These are phyloP conservation scores for Falco peregrinus DNA, from an alignment of 2,797 vertebrate species.

Conservation along the genomic window DNA sequence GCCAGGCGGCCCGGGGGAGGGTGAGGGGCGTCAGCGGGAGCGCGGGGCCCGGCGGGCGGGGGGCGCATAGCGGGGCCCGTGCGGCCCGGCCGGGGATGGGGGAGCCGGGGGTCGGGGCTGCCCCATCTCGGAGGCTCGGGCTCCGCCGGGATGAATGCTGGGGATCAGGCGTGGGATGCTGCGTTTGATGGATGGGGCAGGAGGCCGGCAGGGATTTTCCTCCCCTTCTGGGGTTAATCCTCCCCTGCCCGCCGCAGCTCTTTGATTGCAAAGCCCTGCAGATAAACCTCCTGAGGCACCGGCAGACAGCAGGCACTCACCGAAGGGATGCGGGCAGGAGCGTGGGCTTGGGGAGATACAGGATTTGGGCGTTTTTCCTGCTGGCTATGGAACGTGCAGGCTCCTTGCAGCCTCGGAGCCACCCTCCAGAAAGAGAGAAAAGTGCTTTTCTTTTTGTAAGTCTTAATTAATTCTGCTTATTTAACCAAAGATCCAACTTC, in stretches of 20 bases:
- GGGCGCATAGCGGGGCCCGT: neutral
- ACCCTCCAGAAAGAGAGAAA: neutral
- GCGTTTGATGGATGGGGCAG: constrained; percentile 59
- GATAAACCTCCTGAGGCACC: constrained; percentile 69
- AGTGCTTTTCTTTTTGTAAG: neutral
- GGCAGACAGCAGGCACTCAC: constrained; percentile 30
- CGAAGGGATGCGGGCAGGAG: neutral
- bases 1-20: neutral
- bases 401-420: neutral
- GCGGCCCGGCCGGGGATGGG: fast-evolving
- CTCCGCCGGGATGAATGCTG: neutral
- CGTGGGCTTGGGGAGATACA: neutral
- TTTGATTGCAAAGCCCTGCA: constrained; percentile 74
- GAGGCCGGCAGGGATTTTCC: constrained; percentile 62
- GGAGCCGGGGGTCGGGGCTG: neutral
- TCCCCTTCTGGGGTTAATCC: constrained; percentile 77
- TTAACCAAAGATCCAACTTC: neutral
- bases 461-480: neutral
- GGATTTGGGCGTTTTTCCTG: neutral
- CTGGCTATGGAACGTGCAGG: fast-evolving
- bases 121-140: neutral
- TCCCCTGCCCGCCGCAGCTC: constrained; percentile 47
- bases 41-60: neutral
- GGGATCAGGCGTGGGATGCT: neutral
- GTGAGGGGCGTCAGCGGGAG: neutral